phyloP scores from a whole-genome alignment of 2,113 vertebrate genomes.

The Syngnathus floridae region DNA sequence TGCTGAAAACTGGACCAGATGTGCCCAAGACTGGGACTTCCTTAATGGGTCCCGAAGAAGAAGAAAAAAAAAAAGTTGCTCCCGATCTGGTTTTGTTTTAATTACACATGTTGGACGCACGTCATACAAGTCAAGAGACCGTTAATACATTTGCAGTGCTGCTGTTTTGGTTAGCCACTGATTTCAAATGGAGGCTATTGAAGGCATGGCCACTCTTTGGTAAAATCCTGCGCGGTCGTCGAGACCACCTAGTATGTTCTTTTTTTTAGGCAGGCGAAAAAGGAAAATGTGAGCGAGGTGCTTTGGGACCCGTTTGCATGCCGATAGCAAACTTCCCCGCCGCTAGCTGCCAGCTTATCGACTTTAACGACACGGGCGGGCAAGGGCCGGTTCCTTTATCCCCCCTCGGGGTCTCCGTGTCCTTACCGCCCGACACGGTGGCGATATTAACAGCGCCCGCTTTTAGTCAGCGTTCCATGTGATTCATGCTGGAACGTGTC shows the following conservation, averaged over 20 bases:
- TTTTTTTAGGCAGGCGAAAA: slow-evolving; percentile 5
- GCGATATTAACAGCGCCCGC: slow-evolving; percentile 7
- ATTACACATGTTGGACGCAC: not conserved
- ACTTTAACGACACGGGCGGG: slow-evolving; percentile 49
- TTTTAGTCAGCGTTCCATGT: not conserved
- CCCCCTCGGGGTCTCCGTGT: slow-evolving; percentile 43
- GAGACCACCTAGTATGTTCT: not conserved
- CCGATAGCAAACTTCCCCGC: slow-evolving; percentile 45
- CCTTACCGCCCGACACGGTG: slow-evolving; percentile 44
- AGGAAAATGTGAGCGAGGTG: slow-evolving; percentile 57
- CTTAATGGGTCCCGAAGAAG: not conserved
- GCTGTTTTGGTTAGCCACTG: no score
- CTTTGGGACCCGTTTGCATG: slow-evolving; percentile 48
- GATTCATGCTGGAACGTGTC: slow-evolving; percentile 23
- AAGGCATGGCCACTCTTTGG: no score
- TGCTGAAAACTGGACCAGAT: not conserved
- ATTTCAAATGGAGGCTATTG: no score
- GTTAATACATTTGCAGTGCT: no score
- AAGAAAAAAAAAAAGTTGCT: not conserved
- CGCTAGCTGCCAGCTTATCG: slow-evolving; percentile 59
- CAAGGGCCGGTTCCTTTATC: slow-evolving; percentile 41
- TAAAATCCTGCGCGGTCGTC: no score
- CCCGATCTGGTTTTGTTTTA: not conserved
- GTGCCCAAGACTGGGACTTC: not conserved
- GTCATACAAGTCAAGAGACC: no score